Base-by-base conservation (phyloP, 2,888 invertebrate genomes). In the Drosophila sordidula region DNA sequence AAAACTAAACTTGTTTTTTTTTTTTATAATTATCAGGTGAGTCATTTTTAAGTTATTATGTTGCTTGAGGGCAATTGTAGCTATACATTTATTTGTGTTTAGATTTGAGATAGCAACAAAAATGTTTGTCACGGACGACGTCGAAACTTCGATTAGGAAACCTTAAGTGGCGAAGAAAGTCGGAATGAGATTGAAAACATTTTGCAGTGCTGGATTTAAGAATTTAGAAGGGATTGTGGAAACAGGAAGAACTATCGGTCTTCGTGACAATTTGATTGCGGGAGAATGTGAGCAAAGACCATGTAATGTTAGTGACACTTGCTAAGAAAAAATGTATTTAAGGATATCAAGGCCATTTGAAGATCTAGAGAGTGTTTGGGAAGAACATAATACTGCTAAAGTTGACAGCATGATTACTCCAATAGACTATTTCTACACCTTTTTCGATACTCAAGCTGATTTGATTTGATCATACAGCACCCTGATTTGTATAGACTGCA, bases 381-480 rank as follows among this genome's bases (percentile, higher is more conserved):
- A 56, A 56, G 39, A 38, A 25, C 2, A 36, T 45, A 41, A 52
- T 32, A 32, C n/a, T 11, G 16, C 18, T 1, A 32, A 29, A 32
- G 12, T 47, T 42, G 38, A 18, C 11, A 3, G 22, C 2, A 5
- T 46, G n/a, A 52, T 6, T 52, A 47, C 22, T 8, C 25, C 42
- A 14, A 34, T 16, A 16, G 38, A 47, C 9, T 47, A 32, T 57
- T 49, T 57, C 29, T 42, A 16, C 49, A 42, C 25, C 25, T 42
- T 57, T n/a, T 42, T 49, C 47, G 41, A 49, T 9, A 42, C 9
- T 6, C 41, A 3, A 29, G 42, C 8, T 18, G 9, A n/a, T n/a
- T 52, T 42, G 52, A 52, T 32, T 42, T 52, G 18, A 12, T 42
- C 8, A 52, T 47, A 41, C 39, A 34, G 12, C 41, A 57, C 50